phyloP scores from a whole-genome alignment of 2,113 vertebrate species.

The Peucedramus taeniatus region DNA sequence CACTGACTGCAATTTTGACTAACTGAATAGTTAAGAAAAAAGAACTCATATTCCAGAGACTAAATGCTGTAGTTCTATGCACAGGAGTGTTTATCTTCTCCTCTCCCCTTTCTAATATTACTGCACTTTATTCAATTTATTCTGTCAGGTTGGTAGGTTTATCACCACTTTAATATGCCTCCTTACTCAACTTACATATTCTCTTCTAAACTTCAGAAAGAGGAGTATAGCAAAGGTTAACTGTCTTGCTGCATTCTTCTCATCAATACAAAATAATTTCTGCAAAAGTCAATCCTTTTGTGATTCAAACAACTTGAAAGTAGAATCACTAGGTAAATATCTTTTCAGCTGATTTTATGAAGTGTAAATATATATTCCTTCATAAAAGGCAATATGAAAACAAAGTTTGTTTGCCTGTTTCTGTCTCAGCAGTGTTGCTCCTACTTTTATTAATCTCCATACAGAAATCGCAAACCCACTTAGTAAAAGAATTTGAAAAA shows the following conservation, averaged over 20 bases:
- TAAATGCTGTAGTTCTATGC: not conserved
- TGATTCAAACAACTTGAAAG: not conserved
- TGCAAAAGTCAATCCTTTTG: not conserved
- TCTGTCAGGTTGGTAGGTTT: not conserved
- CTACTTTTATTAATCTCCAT: not conserved
- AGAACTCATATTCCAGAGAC: not conserved
- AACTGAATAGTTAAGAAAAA: not conserved
- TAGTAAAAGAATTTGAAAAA: not conserved
- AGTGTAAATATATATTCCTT: not conserved
- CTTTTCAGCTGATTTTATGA: not conserved
- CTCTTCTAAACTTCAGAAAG: not conserved
- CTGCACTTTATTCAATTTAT: not conserved
- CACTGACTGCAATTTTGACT: not conserved
- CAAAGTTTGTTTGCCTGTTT: not conserved
- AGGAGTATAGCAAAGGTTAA: not conserved
- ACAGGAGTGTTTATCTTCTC: not conserved
- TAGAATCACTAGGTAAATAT: not conserved
- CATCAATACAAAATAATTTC: not conserved
- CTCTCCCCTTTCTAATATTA: not conserved
- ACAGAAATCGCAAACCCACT: not conserved
- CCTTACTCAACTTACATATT: not conserved
- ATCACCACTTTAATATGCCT: not conserved
- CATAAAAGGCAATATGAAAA: not conserved
- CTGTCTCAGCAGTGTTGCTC: not conserved
- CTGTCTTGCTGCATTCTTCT: not conserved